Percentiles rank a stretch among this genome's conserved stretches.
Evolutionary conservation across 2,113 vertebrate genomes (phyloP).

Genomic region (Urocolius indicus): DNA sequence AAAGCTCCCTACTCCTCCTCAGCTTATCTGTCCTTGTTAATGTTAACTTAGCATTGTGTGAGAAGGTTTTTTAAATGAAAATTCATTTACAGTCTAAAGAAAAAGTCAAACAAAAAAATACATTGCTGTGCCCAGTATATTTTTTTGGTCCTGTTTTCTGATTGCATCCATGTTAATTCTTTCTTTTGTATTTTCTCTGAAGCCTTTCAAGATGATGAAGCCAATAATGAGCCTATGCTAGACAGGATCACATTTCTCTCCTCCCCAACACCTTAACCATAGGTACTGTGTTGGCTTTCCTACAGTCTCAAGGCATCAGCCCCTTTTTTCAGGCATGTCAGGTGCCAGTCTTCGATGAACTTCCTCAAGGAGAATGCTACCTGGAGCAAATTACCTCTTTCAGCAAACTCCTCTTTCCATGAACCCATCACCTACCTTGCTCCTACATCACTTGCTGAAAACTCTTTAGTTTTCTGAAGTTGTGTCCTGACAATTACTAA

Average conservation of each 20-base stretch:
- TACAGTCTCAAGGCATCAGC: not conserved
- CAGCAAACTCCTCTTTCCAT: not conserved
- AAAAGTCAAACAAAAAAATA: not conserved
- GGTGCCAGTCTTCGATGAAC: not conserved
- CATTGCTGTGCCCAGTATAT: not conserved
- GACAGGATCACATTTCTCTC: not conserved
- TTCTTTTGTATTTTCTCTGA: not conserved
- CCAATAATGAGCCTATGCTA: not conserved
- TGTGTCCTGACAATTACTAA: not conserved
- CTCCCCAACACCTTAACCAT: not conserved
- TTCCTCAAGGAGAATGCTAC: not conserved
- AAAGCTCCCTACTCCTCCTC: not conserved
- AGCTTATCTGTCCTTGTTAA: not conserved
- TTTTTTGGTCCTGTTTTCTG: not conserved
- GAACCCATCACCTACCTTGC: not conserved
- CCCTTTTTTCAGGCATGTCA: not conserved
- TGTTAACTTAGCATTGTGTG: not conserved
- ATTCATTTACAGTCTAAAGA: not conserved
- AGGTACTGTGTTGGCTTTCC: not conserved
- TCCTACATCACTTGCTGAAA: not conserved
- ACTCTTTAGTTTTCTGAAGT: not conserved
- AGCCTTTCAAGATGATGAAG: not conserved
- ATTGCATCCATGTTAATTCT: not conserved
- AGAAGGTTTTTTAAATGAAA: not conserved
- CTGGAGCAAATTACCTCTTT: conserved; percentile 1